These are phyloP conservation scores for Amphipyra tragopoginis DNA, from an alignment of 2,888 invertebrate genomes.

Conservation along the genomic window DNA sequence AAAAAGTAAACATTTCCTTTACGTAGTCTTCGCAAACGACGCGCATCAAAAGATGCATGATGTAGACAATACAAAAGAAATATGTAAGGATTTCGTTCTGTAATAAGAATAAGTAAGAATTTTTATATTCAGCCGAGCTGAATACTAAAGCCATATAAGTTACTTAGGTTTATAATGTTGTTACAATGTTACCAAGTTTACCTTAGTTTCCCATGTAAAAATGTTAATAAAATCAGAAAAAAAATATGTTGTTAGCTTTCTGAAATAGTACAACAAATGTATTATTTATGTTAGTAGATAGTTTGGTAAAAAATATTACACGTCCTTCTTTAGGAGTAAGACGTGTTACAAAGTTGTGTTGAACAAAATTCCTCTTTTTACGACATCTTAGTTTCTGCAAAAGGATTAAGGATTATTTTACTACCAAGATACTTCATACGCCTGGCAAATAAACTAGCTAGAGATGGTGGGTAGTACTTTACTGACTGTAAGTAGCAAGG, in stretches of 20 bases:
- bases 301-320: slow-evolving; percentile 25
- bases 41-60: no score
- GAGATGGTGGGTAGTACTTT: not conserved
- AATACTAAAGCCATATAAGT: slow-evolving; percentile 14
- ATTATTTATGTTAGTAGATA: slow-evolving; percentile 40
- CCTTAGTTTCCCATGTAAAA: slow-evolving; percentile 22
- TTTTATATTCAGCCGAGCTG: no score
- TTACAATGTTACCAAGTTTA: slow-evolving; percentile 42
- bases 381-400: slow-evolving; percentile 8
- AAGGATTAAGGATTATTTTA: slow-evolving; percentile 4
- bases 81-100: not conserved
- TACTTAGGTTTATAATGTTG: slow-evolving; percentile 27
- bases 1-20: no score
- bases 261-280: slow-evolving; percentile 37
- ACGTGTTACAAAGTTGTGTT: slow-evolving; percentile 27
- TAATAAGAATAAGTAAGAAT: not conserved
- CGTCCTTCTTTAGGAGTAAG: slow-evolving; percentile 7
- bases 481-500: not conserved
- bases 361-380: slow-evolving; percentile 21
- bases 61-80: no score
- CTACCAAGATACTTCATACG: not conserved
- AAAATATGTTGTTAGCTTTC: slow-evolving; percentile 28
- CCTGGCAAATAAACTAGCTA: not conserved
- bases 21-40: no score
- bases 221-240: slow-evolving; percentile 39